phyloP scores from a whole-genome alignment of 92 coral and sea anemone species.

The Palythoa grandiflora region DNA sequence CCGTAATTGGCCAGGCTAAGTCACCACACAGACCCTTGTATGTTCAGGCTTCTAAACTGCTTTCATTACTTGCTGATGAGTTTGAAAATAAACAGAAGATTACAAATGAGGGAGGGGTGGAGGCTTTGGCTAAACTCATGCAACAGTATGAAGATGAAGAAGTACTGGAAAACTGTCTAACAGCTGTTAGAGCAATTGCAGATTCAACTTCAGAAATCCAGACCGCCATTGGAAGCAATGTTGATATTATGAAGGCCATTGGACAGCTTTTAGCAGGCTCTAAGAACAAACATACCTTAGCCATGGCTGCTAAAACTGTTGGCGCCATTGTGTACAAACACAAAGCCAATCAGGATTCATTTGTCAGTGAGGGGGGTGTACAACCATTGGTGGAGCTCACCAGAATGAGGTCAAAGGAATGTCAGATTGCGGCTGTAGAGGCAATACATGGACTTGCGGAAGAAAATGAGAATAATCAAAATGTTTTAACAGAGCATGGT shows the following conservation, averaged over 20 bases:
- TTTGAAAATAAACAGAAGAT: slow-evolving; percentile 74
- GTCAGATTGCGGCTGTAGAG: slow-evolving; percentile 93
- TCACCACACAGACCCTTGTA: slow-evolving; percentile 75
- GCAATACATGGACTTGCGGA: slow-evolving; percentile 87
- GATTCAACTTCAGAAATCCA: slow-evolving; percentile 82
- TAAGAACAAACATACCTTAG: slow-evolving; percentile 88
- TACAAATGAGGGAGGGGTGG: slow-evolving; percentile 85
- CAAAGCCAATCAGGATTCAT: slow-evolving; percentile 89
- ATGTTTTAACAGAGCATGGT: slow-evolving; percentile 84
- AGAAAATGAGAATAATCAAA: slow-evolving; percentile 85
- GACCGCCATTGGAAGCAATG: slow-evolving; percentile 80
- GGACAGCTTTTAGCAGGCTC: slow-evolving; percentile 74
- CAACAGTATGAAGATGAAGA: slow-evolving; percentile 80
- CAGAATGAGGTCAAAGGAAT: slow-evolving; percentile 78
- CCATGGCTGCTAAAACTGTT: slow-evolving; percentile 89
- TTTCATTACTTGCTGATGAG: slow-evolving; percentile 76
- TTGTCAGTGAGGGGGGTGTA: slow-evolving; percentile 92
- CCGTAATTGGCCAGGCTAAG: slow-evolving; percentile 71
- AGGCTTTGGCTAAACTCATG: slow-evolving; percentile 73
- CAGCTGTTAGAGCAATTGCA: slow-evolving; percentile 74
- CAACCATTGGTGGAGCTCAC: slow-evolving; percentile 82
- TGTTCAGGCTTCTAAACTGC: slow-evolving; percentile 77
- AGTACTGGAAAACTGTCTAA: slow-evolving; percentile 77
- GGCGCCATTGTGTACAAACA: slow-evolving; percentile 77
- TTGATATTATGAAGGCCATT: slow-evolving; percentile 78